Evolutionary conservation across 2,888 invertebrate species (phyloP), one percentile per base, ranked within the genome.

Genomic region (Frankliniella fusca): DNA sequence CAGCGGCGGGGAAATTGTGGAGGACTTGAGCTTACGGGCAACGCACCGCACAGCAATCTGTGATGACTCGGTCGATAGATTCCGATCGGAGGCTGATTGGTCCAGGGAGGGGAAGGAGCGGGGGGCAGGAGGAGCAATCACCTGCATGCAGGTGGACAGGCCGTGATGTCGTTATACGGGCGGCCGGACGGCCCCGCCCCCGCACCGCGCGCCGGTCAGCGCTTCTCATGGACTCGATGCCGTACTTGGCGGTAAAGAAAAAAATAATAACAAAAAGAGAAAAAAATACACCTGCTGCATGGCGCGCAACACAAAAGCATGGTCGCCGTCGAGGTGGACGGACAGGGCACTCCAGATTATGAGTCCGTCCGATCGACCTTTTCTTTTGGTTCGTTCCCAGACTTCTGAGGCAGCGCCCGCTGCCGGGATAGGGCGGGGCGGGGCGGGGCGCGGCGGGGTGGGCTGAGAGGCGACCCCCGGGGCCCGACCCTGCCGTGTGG

Each of bases 31-130:
- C 54, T 12, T 18, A 18, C 54, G 54, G 54, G 54, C 54, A 54
- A 54, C 54, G 54, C 54, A 54, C 15, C 54, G 54, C 54, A 18
- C 54, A 54, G 18, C 54, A 18, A 18, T 54, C 15, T 54, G 54
- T 10, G 70, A 23, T 70, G 70, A 70, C 70, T 70, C 70, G 70
- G 54, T 5, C 54, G 54, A 15, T 20, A 70, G 70, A 70, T 70
- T 70, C 70, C 70, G n/a, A 70, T 70, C 70, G 23, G 70, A n/a
- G 20, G 70, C 70, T 70, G 70, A 70, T 70, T 70, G 70, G 54
- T 38, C 38, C 38, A 38, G 38, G 38, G 38, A 38, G 38, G 38
- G 38, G 38, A 5, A 2, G 38, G 38, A 38, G 38, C 3, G 38
- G 38, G 38, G 38, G 38, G 38, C 3, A 5, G 5, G 38, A 5